Conservation (phyloP, 2,888 invertebrate species). For the Melipona bicolor region DNA sequence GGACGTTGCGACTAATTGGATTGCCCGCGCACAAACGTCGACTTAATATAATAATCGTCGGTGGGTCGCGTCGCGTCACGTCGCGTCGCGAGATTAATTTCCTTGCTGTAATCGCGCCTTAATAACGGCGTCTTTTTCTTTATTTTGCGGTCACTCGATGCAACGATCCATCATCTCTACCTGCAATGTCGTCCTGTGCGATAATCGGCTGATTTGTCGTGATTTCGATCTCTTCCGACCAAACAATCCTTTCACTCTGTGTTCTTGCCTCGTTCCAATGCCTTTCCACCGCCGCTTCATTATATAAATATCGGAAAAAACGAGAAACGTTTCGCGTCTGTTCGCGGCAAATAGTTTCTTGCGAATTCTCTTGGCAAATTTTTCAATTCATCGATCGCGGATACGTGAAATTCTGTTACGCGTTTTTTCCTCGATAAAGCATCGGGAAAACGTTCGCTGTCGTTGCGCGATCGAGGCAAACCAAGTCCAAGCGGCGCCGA, state of each 20-base stretch:
- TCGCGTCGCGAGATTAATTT: slow-evolving; percentile 72
- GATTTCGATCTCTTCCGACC: slow-evolving; percentile 49
- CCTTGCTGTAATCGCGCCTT: slow-evolving; percentile 74
- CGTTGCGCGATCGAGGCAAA: too few species aligned
- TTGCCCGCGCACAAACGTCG: slow-evolving; percentile 58
- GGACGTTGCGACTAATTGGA: slow-evolving; percentile 55
- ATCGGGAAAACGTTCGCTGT: not conserved
- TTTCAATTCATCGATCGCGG: too few species aligned
- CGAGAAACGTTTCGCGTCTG: not conserved
- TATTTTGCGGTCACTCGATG: slow-evolving; percentile 47
- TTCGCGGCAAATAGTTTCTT: not conserved
- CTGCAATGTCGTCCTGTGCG: slow-evolving; percentile 49
- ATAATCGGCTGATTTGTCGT: slow-evolving; percentile 53
- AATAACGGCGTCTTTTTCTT: slow-evolving; percentile 60
- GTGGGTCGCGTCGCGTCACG: slow-evolving; percentile 58
- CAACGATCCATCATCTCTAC: slow-evolving; percentile 67
- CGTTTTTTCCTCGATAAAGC: not conserved
- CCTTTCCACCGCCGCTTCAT: slow-evolving; percentile 21
- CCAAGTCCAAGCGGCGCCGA: not conserved
- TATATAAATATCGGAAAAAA: not conserved
- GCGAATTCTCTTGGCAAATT: not conserved
- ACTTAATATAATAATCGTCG: slow-evolving; percentile 75
- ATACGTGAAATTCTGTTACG: not conserved
- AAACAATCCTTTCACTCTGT: slow-evolving; percentile 44
- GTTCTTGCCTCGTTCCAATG: not conserved